A percentile compares a stretch with the other conserved stretches of the same genome.
phyloP scores from a whole-genome alignment of 2,113 vertebrate species.

The Hucho hucho region DNA sequence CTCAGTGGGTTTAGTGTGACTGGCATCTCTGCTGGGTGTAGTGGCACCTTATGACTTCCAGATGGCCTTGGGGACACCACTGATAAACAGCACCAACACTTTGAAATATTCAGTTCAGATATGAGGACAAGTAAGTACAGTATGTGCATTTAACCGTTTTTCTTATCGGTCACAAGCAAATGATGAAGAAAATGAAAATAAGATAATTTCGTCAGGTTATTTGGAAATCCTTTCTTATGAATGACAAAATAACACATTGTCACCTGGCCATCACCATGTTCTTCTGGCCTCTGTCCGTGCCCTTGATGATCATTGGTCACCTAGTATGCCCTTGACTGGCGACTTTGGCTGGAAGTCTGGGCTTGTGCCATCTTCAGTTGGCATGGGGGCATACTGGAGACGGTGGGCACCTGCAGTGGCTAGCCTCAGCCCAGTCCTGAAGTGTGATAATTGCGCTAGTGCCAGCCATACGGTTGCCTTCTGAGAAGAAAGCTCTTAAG shows the following conservation, averaged over 20 bases:
- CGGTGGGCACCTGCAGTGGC: constrained; percentile 25
- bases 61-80: constrained; percentile 47
- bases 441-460: constrained; percentile 70
- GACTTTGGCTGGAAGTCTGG: constrained; percentile 51
- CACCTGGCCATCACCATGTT: constrained; percentile 8
- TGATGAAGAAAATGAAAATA: background rate
- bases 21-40: constrained; percentile 21
- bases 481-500: constrained; percentile 22
- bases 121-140: background rate
- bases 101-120: background rate
- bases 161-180: background rate
- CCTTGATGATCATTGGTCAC: constrained; percentile 50
- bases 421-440: constrained; percentile 55
- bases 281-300: constrained; percentile 47
- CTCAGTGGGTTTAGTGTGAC: constrained; percentile 13
- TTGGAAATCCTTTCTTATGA: background rate
- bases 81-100: constrained; percentile 27
- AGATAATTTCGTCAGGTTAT: background rate
- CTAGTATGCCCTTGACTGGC: constrained; percentile 63
- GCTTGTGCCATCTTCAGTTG: constrained; percentile 49
- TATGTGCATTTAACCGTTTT: background rate
- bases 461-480: constrained; percentile 36
- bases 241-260: background rate
- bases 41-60: constrained; percentile 34
- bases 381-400: constrained; percentile 46